Conservation (phyloP, 2,797 vertebrate species). For the Platyrinchus mystaceus region DNA sequence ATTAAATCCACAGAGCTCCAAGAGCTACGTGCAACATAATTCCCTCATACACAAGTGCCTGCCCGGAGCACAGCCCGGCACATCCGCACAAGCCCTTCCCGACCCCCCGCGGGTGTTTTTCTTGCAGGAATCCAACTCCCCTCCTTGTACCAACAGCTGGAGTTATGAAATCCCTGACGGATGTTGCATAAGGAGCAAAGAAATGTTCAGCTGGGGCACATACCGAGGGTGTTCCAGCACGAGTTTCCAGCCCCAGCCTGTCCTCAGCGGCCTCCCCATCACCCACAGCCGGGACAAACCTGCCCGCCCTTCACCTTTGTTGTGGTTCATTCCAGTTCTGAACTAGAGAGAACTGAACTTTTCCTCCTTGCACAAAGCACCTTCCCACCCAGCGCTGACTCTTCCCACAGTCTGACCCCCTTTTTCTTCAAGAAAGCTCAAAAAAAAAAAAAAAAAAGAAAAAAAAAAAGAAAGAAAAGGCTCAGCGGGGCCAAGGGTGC, state of each 20-base stretch:
- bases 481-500: rapidly evolving
- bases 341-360: background rate
- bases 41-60: rapidly evolving
- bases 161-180: background rate
- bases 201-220: background rate
- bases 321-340: background rate
- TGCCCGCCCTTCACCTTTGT: background rate
- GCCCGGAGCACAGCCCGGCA: background rate
- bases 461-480: background rate
- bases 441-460: too few relatives aligned
- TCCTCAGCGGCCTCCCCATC: background rate
- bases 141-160: background rate
- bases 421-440: background rate
- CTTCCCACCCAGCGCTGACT: background rate
- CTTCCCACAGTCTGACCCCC: background rate
- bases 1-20: background rate
- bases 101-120: background rate
- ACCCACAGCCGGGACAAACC: background rate
- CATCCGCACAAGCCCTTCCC: background rate
- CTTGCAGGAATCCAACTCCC: background rate
- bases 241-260: background rate
- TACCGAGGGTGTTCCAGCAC: background rate
- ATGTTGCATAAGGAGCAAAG: background rate
- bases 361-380: background rate
- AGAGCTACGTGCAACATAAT: background rate